Base-by-base conservation (phyloP, 1,140 invertebrate species). In the Papilio helenus region DNA sequence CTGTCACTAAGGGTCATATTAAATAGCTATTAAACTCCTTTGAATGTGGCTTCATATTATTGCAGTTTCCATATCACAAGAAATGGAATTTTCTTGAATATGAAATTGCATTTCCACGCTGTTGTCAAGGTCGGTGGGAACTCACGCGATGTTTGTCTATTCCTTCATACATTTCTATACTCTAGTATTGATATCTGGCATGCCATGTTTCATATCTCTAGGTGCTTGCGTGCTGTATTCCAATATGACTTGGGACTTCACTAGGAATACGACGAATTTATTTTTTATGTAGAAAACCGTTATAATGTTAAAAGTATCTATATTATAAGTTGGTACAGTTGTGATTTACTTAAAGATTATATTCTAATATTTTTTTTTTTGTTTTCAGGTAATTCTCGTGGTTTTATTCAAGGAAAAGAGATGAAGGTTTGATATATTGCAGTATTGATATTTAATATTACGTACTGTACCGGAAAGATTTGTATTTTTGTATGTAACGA, bases 371-470 rank as follows among this genome's bases (percentile, higher is more conserved):
- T 29, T 82, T 72, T 76, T 80, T 14, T 81, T 83, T 86, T 86
- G 82, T 86, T 81, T 76, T 39, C 85, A 85, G 85, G 83, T 85
- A 86, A 82, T 81, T 74, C n/a, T 16, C 26, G 14, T 14, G 61
- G 61, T 26, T 29, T 34, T 29, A 14, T 14, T 65, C 23, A 16
- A 29, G 14, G 26, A 68, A 68, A 68, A 29, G 20, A 61, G 61
- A 12, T 68, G 26, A 68, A 65, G 23, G 61, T 65, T 65, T 65
- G 12, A 26, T 61, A 23, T 26, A 23, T 68, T 61, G 58, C 23
- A 8, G 3, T 20, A 65, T 65, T 29, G 61, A 12, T 34, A 68
- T 34, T 68, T 14, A 10, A 34, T 65, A 34, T 68, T 68, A 68
- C 12, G 26, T 29, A 18, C 3, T 10, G 26, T 61, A 1, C 18